These are phyloP conservation scores for Tetranychus piercei DNA, from an alignment of 2,888 invertebrate species.

Conservation along the genomic window DNA sequence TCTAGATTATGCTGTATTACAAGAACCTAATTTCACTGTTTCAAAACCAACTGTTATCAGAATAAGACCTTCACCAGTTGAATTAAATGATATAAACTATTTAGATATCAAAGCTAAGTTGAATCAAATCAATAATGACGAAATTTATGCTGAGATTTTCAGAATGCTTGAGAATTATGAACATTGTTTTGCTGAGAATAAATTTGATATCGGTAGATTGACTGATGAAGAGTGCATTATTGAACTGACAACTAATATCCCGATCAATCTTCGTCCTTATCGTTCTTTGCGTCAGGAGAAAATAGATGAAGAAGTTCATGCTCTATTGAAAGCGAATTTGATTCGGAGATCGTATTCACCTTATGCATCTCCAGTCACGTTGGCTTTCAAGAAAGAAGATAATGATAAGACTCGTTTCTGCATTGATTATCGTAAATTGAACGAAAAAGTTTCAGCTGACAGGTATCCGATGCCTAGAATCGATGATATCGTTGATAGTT, in stretches of 20 bases:
- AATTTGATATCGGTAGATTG: not conserved
- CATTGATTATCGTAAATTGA: constrained; percentile 16
- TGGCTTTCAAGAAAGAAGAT: constrained; percentile 16
- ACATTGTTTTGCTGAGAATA: not conserved
- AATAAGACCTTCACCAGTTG: no score
- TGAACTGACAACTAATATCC: not conserved
- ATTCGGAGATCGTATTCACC: not conserved
- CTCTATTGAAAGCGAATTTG: not conserved
- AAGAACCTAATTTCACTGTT: no score
- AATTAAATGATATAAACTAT: no score
- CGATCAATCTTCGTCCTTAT: not conserved
- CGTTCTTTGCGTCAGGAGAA: not conserved
- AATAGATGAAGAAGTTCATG: not conserved
- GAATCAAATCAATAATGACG: no score
- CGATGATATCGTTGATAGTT: constrained; percentile 5
- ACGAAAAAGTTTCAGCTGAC: constrained; percentile 10
- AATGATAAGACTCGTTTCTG: constrained; percentile 11
- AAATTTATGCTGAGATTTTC: no score
- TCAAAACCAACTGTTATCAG: no score
- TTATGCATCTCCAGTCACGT: constrained; percentile 15
- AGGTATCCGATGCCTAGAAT: constrained; percentile 15
- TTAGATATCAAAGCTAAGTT: no score
- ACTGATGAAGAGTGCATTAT: not conserved
- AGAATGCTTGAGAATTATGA: no score
- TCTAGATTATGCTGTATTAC: no score